Evolutionary conservation across 2,113 vertebrate genomes (phyloP), one percentile per base, ranked within the genome.

Genomic region (Xenopus laevis): DNA sequence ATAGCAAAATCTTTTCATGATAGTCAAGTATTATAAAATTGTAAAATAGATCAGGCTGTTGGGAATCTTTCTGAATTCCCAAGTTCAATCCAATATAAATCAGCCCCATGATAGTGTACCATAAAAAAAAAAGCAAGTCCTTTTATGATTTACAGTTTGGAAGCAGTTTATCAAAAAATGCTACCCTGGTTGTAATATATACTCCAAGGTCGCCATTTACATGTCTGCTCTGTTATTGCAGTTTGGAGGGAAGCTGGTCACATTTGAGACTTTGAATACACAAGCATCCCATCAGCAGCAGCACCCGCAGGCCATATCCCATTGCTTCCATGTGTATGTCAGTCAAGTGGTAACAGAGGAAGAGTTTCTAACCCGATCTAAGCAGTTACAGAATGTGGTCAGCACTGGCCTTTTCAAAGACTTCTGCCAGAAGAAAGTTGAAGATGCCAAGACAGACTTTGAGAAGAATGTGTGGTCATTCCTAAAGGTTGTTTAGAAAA

Each of bases 191-290:
- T 40, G 33, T 40, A 40, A 40, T 40, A 40, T 40, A 40, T 40
- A 40, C 33, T 7, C 5, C 8, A 2, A 40, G 6, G 33, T 40
- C 33, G 4, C 52, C 52, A 15, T 11, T 53, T 53, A 17, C 11
- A 1, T n/a, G 0, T 46, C 0, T 52, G 63, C 81, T 20, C 0
- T 59, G 74, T 21, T 17, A 68, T 82, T 78, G 0, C 66, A 99
- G 97, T 99, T 99, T 74, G 97, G 96, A 72, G 97, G 97, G 61
- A 99, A 96, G 80, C 88, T 99, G 71, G 93, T 98, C 1, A 95
- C 94, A 0, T 85, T 98, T 90, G 95, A 93, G 79, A 92, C 91
- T 17, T 6, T 83, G 17, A 91, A 81, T 80, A n/a, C 68, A 10
- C 86, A 83, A 4, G 20, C 65, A 12, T 9, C n/a, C n/a, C 87